Percentiles rank a stretch among this genome's conserved stretches.
Evolutionary conservation across 2,797 vertebrate genomes (phyloP).

Genomic region (Dermochelys coriacea): DNA sequence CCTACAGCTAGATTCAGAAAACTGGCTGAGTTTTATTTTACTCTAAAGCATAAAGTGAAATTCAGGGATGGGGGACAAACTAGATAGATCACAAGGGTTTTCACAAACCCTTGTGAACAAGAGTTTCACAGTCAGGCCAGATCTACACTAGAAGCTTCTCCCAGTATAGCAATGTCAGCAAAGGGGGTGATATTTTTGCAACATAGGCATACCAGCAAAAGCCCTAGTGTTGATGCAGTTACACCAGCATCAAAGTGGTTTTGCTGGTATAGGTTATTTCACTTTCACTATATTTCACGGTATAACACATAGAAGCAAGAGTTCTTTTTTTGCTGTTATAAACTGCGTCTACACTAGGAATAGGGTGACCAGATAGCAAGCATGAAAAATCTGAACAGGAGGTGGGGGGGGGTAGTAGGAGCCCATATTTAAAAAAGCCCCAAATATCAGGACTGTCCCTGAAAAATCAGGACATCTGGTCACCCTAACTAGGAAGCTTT

Average conservation of each 20-base stretch:
- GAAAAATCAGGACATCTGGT: too few species aligned
- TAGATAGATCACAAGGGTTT: background rate
- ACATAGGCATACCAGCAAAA: background rate
- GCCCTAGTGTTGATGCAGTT: background rate
- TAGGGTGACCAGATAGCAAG: too few species aligned
- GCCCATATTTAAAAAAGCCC: too few species aligned
- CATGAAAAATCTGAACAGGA: too few species aligned
- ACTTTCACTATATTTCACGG: too few species aligned
- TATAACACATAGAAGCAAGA: background rate
- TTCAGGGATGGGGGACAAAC: background rate
- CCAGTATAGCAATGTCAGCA: background rate
- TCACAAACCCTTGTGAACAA: background rate
- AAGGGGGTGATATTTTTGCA: background rate
- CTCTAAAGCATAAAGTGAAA: background rate
- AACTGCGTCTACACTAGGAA: background rate
- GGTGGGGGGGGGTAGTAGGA: too few species aligned
- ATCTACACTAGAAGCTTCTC: background rate
- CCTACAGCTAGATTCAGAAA: background rate
- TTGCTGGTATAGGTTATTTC: background rate
- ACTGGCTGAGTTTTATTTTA: background rate
- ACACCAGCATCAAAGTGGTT: background rate
- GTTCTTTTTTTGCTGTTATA: background rate
- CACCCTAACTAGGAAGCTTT: background rate
- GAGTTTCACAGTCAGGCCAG: background rate
- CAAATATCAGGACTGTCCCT: too few species aligned